phyloP scores from a whole-genome alignment of 1,140 invertebrate genomes.

The silkworm (Bombyx mori) region DNA sequence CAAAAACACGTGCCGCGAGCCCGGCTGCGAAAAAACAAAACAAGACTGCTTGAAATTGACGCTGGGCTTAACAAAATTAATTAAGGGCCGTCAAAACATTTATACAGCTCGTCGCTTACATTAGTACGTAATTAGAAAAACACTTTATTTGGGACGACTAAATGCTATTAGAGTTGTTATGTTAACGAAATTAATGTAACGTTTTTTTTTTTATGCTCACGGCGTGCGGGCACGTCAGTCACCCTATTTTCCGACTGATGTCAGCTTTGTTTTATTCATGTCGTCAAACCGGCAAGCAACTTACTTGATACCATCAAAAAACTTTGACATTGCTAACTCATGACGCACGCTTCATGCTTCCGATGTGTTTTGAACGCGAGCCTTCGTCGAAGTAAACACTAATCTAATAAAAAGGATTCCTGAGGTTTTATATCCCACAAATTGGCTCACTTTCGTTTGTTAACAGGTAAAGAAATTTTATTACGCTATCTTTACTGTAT shows the following conservation, averaged over 20 bases:
- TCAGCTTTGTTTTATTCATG: too few species aligned
- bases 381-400: too few species aligned
- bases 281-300: constrained; percentile 10
- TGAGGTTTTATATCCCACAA: too few species aligned
- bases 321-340: too few species aligned
- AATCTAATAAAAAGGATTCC: too few species aligned
- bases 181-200: constrained; percentile 11
- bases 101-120: constrained; percentile 23
- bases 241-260: constrained; percentile 15
- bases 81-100: constrained; percentile 16
- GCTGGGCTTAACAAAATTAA: constrained; percentile 16
- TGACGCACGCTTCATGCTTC: too few species aligned
- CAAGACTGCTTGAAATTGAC: constrained; percentile 1
- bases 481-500: too few species aligned
- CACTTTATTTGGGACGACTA: constrained; percentile 20
- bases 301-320: too few species aligned
- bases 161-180: constrained; percentile 26
- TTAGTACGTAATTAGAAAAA: constrained; percentile 29
- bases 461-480: too few species aligned
- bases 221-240: constrained; percentile 19
- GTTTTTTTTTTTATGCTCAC: constrained; percentile 25
- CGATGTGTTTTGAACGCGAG: too few species aligned
- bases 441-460: too few species aligned
- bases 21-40: constrained; percentile 6
- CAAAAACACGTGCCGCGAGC: constrained; percentile 19